A percentile compares a stretch with the other conserved stretches of the same genome.
These are phyloP conservation scores for Electrophaes corylata DNA, from an alignment of 2,888 invertebrate genomes.

Conservation along the genomic window DNA sequence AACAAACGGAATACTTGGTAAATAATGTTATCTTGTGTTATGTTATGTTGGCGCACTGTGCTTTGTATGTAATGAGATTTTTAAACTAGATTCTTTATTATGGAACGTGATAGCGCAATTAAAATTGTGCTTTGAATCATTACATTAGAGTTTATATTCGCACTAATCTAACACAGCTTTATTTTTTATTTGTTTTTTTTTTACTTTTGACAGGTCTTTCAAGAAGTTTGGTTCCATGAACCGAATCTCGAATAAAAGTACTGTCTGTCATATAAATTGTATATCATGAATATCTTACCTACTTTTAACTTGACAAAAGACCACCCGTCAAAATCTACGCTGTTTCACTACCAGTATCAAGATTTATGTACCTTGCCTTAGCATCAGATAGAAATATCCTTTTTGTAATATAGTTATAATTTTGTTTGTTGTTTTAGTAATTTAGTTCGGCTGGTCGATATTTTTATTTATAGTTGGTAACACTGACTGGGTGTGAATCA, in stretches of 20 bases:
- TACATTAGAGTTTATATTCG: not conserved
- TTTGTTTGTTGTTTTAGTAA: constrained; percentile 68
- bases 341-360: not conserved
- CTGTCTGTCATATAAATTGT: not conserved
- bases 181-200: no score
- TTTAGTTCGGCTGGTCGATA: constrained; percentile 51
- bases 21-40: no score
- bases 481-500: constrained; percentile 27
- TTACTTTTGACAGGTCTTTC: not conserved
- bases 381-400: not conserved
- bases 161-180: not conserved
- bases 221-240: no score
- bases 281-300: not conserved
- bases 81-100: no score
- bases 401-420: constrained; percentile 68
- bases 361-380: not conserved
- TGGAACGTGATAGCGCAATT: no score
- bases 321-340: not conserved
- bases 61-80: no score
- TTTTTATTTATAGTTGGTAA: constrained; percentile 36
- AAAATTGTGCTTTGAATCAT: no score
- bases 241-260: not conserved
- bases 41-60: no score
- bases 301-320: not conserved
- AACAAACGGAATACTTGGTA: no score